Percentiles rank a stretch among this genome's conserved stretches.
Evolutionary conservation across 2,113 vertebrate genomes (phyloP).

Genomic region (Garra rufa): DNA sequence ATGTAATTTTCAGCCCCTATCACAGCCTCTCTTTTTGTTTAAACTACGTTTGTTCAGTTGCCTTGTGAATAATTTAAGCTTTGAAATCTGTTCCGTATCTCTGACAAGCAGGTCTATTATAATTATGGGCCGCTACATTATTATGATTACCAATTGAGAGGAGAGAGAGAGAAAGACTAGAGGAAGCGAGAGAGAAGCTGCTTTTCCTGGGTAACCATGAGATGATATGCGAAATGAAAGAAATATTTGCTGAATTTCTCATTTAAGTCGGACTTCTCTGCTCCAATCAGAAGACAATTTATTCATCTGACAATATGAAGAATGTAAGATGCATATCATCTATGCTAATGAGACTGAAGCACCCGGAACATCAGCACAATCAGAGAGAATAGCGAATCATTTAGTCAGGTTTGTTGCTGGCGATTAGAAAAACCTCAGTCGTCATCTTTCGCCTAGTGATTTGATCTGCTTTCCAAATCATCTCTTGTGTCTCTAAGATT

Average conservation of each 20-base stretch:
- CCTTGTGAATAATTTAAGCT: slow-evolving; percentile 71
- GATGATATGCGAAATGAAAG: slow-evolving; percentile 51
- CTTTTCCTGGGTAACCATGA: slow-evolving; percentile 46
- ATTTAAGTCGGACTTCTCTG: slow-evolving; percentile 40
- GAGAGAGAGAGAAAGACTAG: slow-evolving; percentile 25
- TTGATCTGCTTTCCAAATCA: slow-evolving; percentile 56
- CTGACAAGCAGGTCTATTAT: slow-evolving; percentile 69
- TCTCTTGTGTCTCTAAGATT: neutral
- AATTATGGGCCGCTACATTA: slow-evolving; percentile 70
- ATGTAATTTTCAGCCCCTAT: slow-evolving; percentile 65
- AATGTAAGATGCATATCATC: slow-evolving; percentile 67
- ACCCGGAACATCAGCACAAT: slow-evolving; percentile 71
- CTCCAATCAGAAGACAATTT: slow-evolving; percentile 57
- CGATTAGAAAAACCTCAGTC: slow-evolving; percentile 72
- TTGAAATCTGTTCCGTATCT: slow-evolving; percentile 70
- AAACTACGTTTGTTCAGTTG: slow-evolving; percentile 69
- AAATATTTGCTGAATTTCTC: slow-evolving; percentile 57
- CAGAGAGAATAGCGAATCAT: slow-evolving; percentile 71
- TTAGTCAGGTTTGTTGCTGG: slow-evolving; percentile 70
- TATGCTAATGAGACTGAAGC: slow-evolving; percentile 68
- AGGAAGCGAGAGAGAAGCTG: slow-evolving; percentile 32
- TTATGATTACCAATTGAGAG: slow-evolving; percentile 74
- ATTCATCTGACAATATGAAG: slow-evolving; percentile 58
- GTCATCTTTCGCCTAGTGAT: slow-evolving; percentile 68
- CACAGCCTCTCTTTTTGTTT: slow-evolving; percentile 65